Conservation (phyloP, 1,140 invertebrate species). For the Gonioctena quinquepunctata region DNA sequence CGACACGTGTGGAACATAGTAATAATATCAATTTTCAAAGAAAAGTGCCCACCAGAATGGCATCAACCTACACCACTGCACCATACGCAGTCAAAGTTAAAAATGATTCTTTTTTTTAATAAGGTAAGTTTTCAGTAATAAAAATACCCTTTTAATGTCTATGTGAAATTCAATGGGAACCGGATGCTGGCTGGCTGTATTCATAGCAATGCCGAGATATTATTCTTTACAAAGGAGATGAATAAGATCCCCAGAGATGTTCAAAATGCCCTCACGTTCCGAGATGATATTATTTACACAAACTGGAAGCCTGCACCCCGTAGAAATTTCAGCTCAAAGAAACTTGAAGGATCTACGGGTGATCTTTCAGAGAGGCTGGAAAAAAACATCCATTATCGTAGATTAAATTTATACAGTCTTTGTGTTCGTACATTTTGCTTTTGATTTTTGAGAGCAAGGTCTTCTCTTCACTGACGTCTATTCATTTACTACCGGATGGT, state of each 20-base stretch:
- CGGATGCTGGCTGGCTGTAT: neutral
- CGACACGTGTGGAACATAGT: too few species aligned
- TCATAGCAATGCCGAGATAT: neutral
- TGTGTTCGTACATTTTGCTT: too few species aligned
- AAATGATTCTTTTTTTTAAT: conserved; percentile 8
- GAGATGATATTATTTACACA: neutral
- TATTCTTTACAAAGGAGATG: neutral
- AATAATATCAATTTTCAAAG: too few species aligned
- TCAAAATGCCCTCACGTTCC: neutral
- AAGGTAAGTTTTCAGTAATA: neutral
- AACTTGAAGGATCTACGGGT: neutral
- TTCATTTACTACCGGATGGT: too few species aligned
- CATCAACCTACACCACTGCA: neutral
- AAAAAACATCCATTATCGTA: neutral
- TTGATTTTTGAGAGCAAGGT: too few species aligned
- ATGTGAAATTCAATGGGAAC: neutral
- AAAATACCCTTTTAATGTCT: neutral
- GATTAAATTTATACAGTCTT: too few species aligned
- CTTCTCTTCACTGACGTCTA: too few species aligned
- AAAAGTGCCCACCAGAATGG: too few species aligned
- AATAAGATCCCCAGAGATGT: neutral
- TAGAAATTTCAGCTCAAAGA: neutral
- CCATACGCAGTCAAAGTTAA: neutral
- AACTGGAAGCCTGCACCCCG: neutral
- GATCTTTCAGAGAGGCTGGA: neutral